Evolutionary conservation across 2,888 invertebrate species (phyloP).

Genomic region (Lithophane ornitopus): DNA sequence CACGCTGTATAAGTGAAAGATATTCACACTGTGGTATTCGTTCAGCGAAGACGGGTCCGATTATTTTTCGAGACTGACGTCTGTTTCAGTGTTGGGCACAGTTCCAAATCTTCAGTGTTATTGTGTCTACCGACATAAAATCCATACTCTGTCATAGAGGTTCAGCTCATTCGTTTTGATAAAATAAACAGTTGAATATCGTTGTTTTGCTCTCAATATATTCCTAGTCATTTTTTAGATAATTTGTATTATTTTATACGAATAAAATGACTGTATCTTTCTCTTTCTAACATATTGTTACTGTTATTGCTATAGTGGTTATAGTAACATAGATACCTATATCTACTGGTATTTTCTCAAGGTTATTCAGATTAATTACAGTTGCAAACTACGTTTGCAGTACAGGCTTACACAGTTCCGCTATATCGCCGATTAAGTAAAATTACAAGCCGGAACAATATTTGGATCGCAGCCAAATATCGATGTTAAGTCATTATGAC

Average conservation of each 20-base stretch:
- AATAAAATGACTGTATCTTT: neutral
- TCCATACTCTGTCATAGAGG: neutral
- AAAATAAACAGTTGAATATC: slow-evolving; percentile 13
- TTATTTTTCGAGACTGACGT: neutral
- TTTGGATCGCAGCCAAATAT: slow-evolving; percentile 53
- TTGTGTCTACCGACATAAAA: slow-evolving; percentile 6
- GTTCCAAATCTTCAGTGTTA: slow-evolving; percentile 29
- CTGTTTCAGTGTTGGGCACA: slow-evolving; percentile 13
- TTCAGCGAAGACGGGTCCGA: neutral
- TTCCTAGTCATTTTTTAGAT: neutral
- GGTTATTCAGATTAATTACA: neutral
- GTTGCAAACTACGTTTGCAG: neutral
- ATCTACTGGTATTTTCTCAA: neutral
- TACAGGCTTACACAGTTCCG: neutral
- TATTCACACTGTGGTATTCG: neutral
- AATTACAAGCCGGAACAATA: slow-evolving; percentile 28
- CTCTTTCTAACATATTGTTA: neutral
- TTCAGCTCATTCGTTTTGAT: neutral
- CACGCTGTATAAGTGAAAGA: no score
- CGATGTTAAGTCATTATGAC: slow-evolving; percentile 48
- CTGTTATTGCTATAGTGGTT: neutral
- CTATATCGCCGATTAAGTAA: slow-evolving; percentile 1
- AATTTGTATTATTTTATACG: neutral
- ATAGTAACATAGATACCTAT: neutral
- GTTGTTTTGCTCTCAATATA: neutral